Conservation (phyloP, 2,797 vertebrate genomes). For the Gorsachius magnificus region DNA sequence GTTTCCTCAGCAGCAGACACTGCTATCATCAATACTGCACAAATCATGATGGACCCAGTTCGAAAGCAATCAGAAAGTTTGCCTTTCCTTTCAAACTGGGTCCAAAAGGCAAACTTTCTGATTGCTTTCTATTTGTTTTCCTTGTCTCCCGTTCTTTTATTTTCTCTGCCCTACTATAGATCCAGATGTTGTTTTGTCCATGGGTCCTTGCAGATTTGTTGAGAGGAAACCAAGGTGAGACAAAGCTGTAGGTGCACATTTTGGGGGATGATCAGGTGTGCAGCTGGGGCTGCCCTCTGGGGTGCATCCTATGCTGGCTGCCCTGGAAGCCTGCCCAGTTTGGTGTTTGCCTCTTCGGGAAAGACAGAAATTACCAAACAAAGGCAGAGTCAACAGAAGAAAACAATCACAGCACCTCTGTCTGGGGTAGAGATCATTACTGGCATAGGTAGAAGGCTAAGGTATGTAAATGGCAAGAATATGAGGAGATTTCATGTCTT, state of each 20-base stretch:
- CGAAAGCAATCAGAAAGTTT: not conserved
- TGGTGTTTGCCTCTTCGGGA: not conserved
- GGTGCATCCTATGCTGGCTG: accelerated
- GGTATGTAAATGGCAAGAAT: not conserved
- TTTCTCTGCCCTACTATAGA: not conserved
- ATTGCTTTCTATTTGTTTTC: not conserved
- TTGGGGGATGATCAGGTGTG: accelerated
- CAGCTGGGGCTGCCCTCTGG: not conserved
- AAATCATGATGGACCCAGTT: not conserved
- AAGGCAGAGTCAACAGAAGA: not conserved
- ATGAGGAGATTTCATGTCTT: not conserved
- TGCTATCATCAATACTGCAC: accelerated
- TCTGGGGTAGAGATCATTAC: not conserved
- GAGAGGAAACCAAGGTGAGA: not conserved
- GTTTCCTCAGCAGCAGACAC: not conserved
- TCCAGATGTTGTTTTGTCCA: not conserved
- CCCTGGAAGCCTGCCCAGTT: not conserved
- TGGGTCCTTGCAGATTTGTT: not conserved
- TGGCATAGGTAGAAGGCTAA: not conserved
- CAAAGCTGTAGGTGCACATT: not conserved
- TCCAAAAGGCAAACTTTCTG: not conserved
- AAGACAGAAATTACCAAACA: not conserved
- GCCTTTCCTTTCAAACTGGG: not conserved
- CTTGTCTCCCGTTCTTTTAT: not conserved
- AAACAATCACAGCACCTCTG: not conserved